These are phyloP conservation scores for Mionectes olivaceus DNA, from an alignment of 2,797 vertebrate genomes.

Conservation along the genomic window DNA sequence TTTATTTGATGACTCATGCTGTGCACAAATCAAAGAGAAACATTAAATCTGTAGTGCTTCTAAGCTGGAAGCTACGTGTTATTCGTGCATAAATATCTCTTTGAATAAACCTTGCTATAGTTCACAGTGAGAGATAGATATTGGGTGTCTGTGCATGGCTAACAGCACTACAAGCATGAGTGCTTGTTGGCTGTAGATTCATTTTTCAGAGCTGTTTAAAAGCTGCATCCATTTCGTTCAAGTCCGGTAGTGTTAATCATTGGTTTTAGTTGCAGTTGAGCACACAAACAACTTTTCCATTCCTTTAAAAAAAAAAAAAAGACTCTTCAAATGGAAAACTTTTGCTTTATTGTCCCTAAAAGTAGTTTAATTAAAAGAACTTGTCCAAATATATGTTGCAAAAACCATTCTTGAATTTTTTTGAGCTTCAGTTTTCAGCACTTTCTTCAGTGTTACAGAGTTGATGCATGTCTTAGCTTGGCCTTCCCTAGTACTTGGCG, in stretches of 20 bases:
- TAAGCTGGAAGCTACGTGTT: not conserved
- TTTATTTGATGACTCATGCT: not conserved
- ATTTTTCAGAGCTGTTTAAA: not conserved
- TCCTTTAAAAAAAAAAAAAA: not conserved
- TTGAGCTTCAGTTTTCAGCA: not conserved
- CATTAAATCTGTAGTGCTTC: not conserved
- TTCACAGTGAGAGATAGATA: not conserved
- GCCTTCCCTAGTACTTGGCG: not conserved
- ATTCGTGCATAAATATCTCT: not conserved
- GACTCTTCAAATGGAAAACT: not conserved
- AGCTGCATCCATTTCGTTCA: not conserved
- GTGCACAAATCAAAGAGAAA: not conserved
- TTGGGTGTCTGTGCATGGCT: not conserved
- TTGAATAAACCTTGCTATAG: not conserved
- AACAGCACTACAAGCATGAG: not conserved
- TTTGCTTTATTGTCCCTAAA: not conserved
- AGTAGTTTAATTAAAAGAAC: not conserved
- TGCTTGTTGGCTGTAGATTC: not conserved
- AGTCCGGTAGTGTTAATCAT: not conserved
- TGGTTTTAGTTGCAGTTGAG: not conserved
- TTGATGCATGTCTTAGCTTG: not conserved
- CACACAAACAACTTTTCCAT: not conserved
- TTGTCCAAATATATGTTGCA: not conserved
- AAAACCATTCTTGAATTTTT: not conserved
- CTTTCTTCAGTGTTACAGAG: not conserved